Conservation (phyloP, 1,140 invertebrate genomes). For the Dufourea novaeangliae region DNA sequence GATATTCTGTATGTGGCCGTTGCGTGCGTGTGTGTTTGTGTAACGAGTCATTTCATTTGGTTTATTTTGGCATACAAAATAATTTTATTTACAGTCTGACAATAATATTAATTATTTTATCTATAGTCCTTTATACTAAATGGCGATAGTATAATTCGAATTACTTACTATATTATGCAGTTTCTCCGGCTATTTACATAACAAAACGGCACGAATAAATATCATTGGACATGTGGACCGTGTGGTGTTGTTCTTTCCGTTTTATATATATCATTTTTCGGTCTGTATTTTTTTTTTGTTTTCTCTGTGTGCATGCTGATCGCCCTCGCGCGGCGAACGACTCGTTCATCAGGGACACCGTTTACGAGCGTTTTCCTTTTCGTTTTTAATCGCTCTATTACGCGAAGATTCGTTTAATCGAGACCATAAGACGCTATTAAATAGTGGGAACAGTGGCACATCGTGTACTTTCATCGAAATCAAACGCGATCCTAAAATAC, state of each 20-base stretch:
- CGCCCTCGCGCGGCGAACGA: slow-evolving; percentile 54
- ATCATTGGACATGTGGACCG: slow-evolving; percentile 50
- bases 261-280: background rate
- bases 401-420: too few relatives aligned
- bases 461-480: background rate
- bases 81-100: slow-evolving; percentile 79
- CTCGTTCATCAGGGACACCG: slow-evolving; percentile 44
- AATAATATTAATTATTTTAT: slow-evolving; percentile 69
- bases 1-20: slow-evolving; percentile 43
- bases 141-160: slow-evolving; percentile 66
- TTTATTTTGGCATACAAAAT: slow-evolving; percentile 81
- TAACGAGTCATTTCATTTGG: slow-evolving; percentile 73
- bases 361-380: background rate
- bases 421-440: background rate
- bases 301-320: slow-evolving; percentile 8
- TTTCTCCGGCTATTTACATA: slow-evolving; percentile 68
- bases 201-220: slow-evolving; percentile 72
- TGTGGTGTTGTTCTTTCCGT: slow-evolving; percentile 21
- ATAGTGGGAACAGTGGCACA: too few relatives aligned
- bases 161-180: slow-evolving; percentile 64
- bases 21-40: slow-evolving; percentile 36
- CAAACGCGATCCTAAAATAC: background rate
- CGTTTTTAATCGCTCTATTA: too few relatives aligned
- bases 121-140: slow-evolving; percentile 68
- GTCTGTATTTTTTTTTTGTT: background rate